These are phyloP conservation scores for Mesochorus sp. DNA, from an alignment of 2,888 invertebrate species.

Conservation along the genomic window DNA sequence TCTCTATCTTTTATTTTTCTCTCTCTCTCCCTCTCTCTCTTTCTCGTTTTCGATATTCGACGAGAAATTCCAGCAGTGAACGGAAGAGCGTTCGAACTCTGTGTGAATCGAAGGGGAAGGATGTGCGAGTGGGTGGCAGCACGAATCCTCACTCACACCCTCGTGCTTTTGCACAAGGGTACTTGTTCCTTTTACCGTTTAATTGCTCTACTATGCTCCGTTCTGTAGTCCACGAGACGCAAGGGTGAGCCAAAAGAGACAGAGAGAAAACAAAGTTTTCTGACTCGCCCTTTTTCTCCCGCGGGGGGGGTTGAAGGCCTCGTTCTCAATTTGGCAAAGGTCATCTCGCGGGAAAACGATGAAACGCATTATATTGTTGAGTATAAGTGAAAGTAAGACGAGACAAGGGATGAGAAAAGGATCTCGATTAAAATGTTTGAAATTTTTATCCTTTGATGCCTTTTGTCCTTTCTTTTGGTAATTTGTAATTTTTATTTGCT, in stretches of 20 bases:
- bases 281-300: conserved; percentile 44
- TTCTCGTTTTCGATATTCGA: conserved; percentile 46
- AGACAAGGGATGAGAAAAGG: conserved; percentile 32
- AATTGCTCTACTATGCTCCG: conserved; percentile 57
- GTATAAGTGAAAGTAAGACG: conserved; percentile 7
- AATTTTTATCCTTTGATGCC: conserved; percentile 35
- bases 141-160: conserved; percentile 64
- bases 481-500: conserved; percentile 14
- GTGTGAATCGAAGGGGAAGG: conserved; percentile 46
- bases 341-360: conserved; percentile 60
- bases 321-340: conserved; percentile 56
- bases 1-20: background rate
- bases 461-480: conserved; percentile 5
- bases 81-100: conserved; percentile 40
- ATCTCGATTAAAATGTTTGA: conserved; percentile 52
- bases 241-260: conserved; percentile 6
- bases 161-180: conserved; percentile 45
- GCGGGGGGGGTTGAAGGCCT: conserved; percentile 13
- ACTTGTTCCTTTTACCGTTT: conserved; percentile 61
- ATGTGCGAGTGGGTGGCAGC: conserved; percentile 59
- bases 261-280: conserved; percentile 9
- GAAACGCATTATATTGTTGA: conserved; percentile 27
- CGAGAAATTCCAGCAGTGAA: conserved; percentile 49
- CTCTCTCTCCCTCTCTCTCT: conserved; percentile 9
- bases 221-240: conserved; percentile 3